Evolutionary conservation across 2,113 vertebrate genomes (phyloP).

Genomic region (Lycaon pictus): DNA sequence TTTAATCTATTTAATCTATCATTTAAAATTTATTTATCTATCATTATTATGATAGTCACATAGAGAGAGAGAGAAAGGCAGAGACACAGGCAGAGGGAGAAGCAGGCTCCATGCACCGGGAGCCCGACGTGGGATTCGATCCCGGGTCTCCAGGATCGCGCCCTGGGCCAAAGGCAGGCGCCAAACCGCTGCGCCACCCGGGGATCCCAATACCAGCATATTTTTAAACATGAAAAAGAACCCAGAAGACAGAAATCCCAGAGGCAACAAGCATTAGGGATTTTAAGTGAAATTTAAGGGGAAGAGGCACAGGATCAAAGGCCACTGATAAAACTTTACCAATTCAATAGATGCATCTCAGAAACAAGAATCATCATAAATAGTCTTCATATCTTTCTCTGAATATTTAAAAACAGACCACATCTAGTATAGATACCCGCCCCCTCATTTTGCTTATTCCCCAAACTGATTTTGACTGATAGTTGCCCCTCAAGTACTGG

Average conservation of each 20-base stretch:
- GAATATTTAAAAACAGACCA: not conserved
- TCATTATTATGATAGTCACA: too few species aligned
- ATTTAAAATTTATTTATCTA: too few species aligned
- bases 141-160: too few species aligned
- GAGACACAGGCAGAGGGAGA: too few species aligned
- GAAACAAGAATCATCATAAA: not conserved
- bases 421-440: fast-evolving
- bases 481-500: not conserved
- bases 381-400: not conserved
- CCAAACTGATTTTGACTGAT: not conserved
- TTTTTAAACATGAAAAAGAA: not conserved
- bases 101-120: too few species aligned
- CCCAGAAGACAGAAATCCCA: not conserved
- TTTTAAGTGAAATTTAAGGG: not conserved
- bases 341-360: not conserved
- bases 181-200: too few species aligned
- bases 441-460: not conserved
- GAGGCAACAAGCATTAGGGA: fast-evolving
- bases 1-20: too few species aligned
- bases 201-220: not conserved
- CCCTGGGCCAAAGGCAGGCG: too few species aligned
- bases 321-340: not conserved
- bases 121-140: too few species aligned
- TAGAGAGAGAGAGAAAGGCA: too few species aligned
- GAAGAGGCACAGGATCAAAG: not conserved